Conservation (phyloP, 53 echinoderm and acorn worm genomes). For the Actinopyga echinites region DNA sequence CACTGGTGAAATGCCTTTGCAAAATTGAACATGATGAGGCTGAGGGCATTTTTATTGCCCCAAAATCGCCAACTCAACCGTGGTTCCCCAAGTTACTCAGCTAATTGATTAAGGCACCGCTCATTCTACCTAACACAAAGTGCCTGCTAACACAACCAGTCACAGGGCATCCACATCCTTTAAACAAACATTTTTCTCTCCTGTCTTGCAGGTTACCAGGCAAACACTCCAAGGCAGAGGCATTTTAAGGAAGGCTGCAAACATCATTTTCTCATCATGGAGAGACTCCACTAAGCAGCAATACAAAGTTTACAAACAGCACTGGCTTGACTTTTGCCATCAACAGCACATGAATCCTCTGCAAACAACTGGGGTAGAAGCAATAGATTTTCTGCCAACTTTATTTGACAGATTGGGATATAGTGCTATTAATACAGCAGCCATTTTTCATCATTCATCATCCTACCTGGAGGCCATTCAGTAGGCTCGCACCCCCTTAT, state of each 20-base stretch:
- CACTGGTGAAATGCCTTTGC: not conserved
- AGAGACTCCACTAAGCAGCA: not conserved
- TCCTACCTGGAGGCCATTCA: not conserved
- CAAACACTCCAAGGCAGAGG: not conserved
- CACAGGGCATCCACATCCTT: slow-evolving; percentile 3
- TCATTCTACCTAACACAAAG: not conserved
- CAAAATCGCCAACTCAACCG: slow-evolving; percentile 35
- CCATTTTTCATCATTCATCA: not conserved
- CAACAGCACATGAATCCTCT: not conserved
- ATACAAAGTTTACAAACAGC: not conserved
- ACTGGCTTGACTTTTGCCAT: not conserved
- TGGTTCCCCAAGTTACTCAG: slow-evolving; percentile 21
- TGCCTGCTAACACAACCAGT: not conserved
- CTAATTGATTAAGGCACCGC: not conserved
- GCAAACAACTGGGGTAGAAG: not conserved
- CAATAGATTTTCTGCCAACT: not conserved
- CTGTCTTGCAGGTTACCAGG: slow-evolving; percentile 57
- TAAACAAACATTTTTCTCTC: slow-evolving; percentile 31
- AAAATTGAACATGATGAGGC: slow-evolving; percentile 24
- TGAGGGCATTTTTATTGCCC: slow-evolving; percentile 6
- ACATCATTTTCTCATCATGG: not conserved
- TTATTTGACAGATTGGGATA: not conserved
- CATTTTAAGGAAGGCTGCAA: not conserved
- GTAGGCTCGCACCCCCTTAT: not conserved
- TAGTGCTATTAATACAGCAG: slow-evolving; percentile 1